Evolutionary conservation across 2,797 vertebrate genomes (phyloP).

Genomic region (Eidolon dupreanum): DNA sequence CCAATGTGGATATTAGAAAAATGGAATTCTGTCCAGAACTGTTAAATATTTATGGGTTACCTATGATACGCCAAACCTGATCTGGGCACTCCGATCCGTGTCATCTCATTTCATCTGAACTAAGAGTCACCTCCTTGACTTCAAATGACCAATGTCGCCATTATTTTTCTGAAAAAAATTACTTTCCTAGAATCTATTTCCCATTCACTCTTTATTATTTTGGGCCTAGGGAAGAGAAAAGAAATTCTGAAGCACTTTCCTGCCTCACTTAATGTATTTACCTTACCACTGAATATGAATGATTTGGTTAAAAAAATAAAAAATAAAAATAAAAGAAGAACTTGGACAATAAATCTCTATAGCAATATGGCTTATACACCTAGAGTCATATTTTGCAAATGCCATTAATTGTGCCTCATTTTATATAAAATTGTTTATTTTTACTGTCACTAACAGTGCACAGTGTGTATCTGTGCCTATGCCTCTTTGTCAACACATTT

Average conservation of each 20-base stretch:
- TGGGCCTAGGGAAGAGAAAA: background rate
- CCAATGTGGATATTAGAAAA: background rate
- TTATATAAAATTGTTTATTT: background rate
- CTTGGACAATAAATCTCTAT: too few relatives aligned
- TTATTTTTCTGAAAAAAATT: background rate
- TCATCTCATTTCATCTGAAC: background rate
- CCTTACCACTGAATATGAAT: background rate
- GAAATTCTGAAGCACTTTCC: background rate
- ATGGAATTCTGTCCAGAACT: background rate
- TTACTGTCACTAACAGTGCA: background rate
- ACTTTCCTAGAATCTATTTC: background rate
- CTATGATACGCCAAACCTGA: too few relatives aligned
- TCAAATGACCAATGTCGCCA: background rate
- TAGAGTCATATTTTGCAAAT: background rate
- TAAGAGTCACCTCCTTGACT: background rate
- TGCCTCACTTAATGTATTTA: background rate
- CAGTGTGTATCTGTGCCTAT: fast-evolving
- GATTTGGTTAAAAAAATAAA: background rate
- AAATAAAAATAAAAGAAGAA: background rate
- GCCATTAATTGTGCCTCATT: fast-evolving
- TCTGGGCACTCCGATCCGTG: fast-evolving
- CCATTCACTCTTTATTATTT: background rate
- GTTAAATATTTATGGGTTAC: background rate
- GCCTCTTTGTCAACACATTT: background rate
- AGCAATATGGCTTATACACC: background rate